Percentiles rank a stretch among this genome's conserved stretches.
Evolutionary conservation across 2,888 invertebrate genomes (phyloP).

Genomic region (Anodontia alba): DNA sequence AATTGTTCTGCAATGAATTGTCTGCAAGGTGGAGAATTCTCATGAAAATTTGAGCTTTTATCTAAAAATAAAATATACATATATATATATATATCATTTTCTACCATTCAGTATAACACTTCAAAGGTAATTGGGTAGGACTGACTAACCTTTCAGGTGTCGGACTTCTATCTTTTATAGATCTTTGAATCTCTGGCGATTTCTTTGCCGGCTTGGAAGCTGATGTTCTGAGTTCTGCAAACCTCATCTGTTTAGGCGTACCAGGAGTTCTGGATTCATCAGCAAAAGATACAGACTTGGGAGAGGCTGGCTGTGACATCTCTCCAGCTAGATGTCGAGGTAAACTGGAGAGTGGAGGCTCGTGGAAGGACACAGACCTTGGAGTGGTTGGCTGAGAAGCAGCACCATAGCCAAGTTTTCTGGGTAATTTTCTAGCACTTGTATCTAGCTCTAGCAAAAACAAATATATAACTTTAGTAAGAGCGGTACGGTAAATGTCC

Average conservation of each 20-base stretch:
- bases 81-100: too few relatives aligned
- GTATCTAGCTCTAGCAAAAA: slow-evolving; percentile 36
- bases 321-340: slow-evolving; percentile 50
- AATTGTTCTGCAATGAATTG: too few relatives aligned
- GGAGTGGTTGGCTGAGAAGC: slow-evolving; percentile 52
- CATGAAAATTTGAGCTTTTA: too few relatives aligned
- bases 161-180: slow-evolving; percentile 68
- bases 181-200: slow-evolving; percentile 50
- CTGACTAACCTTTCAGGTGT: slow-evolving; percentile 71
- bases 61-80: too few relatives aligned
- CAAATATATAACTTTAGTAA: too few relatives aligned
- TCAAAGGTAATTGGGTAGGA: too few relatives aligned
- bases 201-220: slow-evolving; percentile 18
- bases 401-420: slow-evolving; percentile 54
- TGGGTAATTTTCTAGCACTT: slow-evolving; percentile 42
- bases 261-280: slow-evolving; percentile 40
- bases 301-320: slow-evolving; percentile 53
- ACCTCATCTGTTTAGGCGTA: slow-evolving; percentile 72
- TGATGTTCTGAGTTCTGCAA: slow-evolving; percentile 47
- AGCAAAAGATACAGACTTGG: slow-evolving; percentile 60
- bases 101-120: too few relatives aligned
- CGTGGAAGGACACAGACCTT: slow-evolving; percentile 44
- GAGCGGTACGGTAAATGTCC: too few relatives aligned
- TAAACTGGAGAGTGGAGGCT: slow-evolving; percentile 46
- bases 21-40: too few relatives aligned